Evolutionary conservation across 2,113 vertebrate genomes (phyloP).

Genomic region (Maccullochella peelii): DNA sequence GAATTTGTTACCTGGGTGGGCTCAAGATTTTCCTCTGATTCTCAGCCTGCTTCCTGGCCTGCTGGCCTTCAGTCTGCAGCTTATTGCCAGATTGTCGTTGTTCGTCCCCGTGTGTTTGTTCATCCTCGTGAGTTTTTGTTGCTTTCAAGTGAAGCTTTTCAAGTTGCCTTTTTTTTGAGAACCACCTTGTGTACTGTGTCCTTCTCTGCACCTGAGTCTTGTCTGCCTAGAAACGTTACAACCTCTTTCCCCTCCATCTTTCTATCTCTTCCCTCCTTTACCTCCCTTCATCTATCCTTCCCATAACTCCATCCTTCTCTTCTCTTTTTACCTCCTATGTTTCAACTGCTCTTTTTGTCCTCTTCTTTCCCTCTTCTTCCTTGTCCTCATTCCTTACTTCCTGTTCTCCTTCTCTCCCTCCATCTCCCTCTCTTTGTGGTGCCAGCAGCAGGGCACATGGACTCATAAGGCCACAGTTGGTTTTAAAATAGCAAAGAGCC

Average conservation of each 20-base stretch:
- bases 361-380: not conserved
- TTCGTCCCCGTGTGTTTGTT: too few species aligned
- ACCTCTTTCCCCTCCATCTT: not conserved
- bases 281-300: not conserved
- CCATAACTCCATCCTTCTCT: not conserved
- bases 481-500: constrained; percentile 55
- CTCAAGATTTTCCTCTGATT: too few species aligned
- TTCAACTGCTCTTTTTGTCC: not conserved
- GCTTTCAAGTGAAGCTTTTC: too few species aligned
- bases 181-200: too few species aligned
- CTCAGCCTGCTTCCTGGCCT: too few species aligned
- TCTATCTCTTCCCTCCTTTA: not conserved
- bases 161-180: too few species aligned
- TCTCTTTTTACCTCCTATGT: not conserved
- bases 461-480: constrained; percentile 26
- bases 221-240: too few species aligned
- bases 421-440: not conserved
- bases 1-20: too few species aligned
- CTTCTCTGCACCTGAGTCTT: too few species aligned
- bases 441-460: constrained; percentile 39
- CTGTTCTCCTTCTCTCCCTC: not conserved
- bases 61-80: too few species aligned
- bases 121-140: too few species aligned
- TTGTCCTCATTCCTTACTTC: not conserved
- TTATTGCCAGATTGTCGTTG: too few species aligned